phyloP scores from a whole-genome alignment of 2,888 invertebrate species.

The Graphium colonna region DNA sequence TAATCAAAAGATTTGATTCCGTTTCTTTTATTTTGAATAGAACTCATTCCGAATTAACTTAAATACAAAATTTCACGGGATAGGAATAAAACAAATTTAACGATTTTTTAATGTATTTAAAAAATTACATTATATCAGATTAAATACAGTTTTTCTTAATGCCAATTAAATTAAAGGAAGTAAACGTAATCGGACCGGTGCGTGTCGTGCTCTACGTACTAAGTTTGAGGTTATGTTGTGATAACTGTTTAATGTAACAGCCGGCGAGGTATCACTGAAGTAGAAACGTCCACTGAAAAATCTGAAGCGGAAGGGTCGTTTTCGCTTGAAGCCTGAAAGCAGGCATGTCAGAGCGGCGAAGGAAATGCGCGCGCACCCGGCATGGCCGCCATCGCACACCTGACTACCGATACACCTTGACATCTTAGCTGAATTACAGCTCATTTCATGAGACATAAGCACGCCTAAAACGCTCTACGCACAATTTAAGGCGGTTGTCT shows the following conservation, averaged over 20 bases:
- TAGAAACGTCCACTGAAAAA: slow-evolving; percentile 53
- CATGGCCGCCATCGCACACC: slow-evolving; percentile 75
- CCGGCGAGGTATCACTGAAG: slow-evolving; percentile 47
- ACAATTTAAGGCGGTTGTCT: slow-evolving; percentile 38
- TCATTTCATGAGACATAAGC: slow-evolving; percentile 42
- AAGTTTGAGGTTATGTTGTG: slow-evolving; percentile 78
- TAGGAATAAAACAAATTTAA: slow-evolving; percentile 70
- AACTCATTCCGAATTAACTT: neutral
- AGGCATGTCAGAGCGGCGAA: slow-evolving; percentile 50
- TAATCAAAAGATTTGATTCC: neutral
- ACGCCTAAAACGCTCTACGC: slow-evolving; percentile 36
- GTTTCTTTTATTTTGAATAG: neutral
- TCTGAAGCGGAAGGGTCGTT: slow-evolving; percentile 55
- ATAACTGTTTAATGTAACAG: slow-evolving; percentile 67
- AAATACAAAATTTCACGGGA: slow-evolving; percentile 27
- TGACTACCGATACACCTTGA: slow-evolving; percentile 68
- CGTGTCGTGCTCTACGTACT: slow-evolving; percentile 61
- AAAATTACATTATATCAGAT: slow-evolving; percentile 39
- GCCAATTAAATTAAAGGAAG: slow-evolving; percentile 55
- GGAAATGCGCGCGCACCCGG: slow-evolving; percentile 75
- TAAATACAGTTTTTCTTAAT: slow-evolving; percentile 48
- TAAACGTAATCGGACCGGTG: slow-evolving; percentile 56
- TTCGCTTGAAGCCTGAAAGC: slow-evolving; percentile 48
- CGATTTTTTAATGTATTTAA: slow-evolving; percentile 61
- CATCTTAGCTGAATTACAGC: slow-evolving; percentile 63